phyloP scores from a whole-genome alignment of 2,888 invertebrate genomes.

The Nyleta sp. region DNA sequence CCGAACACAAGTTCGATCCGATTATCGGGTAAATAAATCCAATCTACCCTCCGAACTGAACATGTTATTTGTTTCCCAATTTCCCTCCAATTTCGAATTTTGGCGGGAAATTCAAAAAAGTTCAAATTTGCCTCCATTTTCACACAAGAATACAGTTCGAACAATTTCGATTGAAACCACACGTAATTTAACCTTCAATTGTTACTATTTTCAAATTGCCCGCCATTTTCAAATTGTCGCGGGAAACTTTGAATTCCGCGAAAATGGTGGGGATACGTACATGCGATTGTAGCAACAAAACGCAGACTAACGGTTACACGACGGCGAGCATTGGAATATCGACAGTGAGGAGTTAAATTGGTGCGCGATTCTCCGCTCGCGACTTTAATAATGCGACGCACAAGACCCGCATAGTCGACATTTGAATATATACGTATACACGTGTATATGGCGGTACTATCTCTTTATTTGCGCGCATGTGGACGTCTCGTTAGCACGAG shows the following conservation, averaged over 20 bases:
- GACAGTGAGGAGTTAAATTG: slow-evolving; percentile 58
- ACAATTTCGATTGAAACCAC: no score
- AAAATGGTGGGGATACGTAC: background rate
- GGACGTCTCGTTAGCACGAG: slow-evolving; percentile 67
- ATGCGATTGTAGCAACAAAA: slow-evolving; percentile 22
- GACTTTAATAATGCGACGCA: slow-evolving; percentile 56
- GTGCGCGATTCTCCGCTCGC: slow-evolving; percentile 42
- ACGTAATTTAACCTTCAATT: background rate
- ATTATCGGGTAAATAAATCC: no score
- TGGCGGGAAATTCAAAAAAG: background rate
- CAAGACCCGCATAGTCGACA: slow-evolving; percentile 60
- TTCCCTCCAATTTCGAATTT: background rate
- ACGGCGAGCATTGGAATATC: slow-evolving; percentile 30
- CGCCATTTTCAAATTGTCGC: background rate
- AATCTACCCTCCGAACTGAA: no score
- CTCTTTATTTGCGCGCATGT: slow-evolving; percentile 66
- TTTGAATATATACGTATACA: slow-evolving; percentile 48
- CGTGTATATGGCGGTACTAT: slow-evolving; percentile 58
- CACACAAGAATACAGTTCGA: no score
- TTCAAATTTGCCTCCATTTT: background rate
- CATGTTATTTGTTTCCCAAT: no score
- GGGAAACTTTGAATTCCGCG: background rate
- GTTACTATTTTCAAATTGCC: background rate
- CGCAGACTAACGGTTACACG: slow-evolving; percentile 39
- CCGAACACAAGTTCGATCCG: no score